phyloP scores from a whole-genome alignment of 1,140 invertebrate species.

The Ephestia elutella region DNA sequence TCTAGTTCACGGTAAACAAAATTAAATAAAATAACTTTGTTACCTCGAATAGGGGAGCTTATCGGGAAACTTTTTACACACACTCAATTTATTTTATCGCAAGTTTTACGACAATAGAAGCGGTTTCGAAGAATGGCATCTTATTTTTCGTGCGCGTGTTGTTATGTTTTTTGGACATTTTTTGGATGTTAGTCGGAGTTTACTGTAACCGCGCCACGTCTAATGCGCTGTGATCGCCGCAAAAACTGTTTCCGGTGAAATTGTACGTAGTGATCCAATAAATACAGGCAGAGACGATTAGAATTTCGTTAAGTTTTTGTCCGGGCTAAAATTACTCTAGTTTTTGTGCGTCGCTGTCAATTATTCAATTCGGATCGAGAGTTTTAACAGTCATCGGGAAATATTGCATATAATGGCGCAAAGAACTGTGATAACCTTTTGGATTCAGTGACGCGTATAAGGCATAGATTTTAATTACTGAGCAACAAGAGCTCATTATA shows the following conservation, averaged over 20 bases:
- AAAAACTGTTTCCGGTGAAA: conserved; percentile 2
- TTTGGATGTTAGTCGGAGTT: neutral
- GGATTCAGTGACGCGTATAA: neutral
- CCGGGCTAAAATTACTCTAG: neutral
- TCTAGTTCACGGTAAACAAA: conserved; percentile 22
- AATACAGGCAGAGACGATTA: neutral
- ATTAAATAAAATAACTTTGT: conserved; percentile 7
- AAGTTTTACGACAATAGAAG: conserved; percentile 2
- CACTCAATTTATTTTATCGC: conserved; percentile 6
- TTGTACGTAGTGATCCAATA: conserved; percentile 4
- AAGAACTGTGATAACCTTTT: neutral
- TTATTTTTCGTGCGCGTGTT: neutral
- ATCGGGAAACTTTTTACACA: conserved; percentile 9
- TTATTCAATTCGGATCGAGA: neutral
- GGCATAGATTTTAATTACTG: conserved; percentile 1
- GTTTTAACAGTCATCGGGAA: neutral
- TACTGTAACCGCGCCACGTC: neutral
- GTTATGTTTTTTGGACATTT: neutral
- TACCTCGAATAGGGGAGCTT: conserved; percentile 24
- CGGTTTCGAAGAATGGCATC: neutral
- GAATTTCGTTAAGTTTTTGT: conserved; percentile 4
- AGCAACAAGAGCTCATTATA: conserved; percentile 4
- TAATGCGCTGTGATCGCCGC: neutral
- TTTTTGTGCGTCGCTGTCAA: neutral
- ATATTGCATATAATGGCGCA: neutral